Evolutionary conservation across 2,797 vertebrate genomes (phyloP).

Genomic region (Characodon lateralis): DNA sequence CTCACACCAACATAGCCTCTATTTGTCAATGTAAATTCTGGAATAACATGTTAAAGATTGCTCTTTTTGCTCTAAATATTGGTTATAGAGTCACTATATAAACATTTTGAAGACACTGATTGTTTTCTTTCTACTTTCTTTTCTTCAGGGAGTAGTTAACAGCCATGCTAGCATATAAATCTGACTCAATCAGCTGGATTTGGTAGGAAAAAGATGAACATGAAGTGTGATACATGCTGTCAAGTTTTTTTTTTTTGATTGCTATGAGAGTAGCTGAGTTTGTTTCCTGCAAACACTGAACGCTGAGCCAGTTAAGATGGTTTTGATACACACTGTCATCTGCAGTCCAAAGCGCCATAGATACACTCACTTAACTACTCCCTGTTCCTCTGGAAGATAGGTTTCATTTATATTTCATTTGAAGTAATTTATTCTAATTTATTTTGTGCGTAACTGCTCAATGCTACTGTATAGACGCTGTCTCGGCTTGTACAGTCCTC

Average conservation of each 20-base stretch:
- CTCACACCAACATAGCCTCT: constrained; percentile 51
- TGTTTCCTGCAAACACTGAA: constrained; percentile 82
- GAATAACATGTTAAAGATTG: constrained; percentile 50
- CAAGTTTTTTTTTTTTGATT: constrained; percentile 3
- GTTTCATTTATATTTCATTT: constrained; percentile 55
- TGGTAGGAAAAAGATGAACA: constrained; percentile 8
- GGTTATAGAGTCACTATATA: constrained; percentile 44
- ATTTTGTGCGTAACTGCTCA: constrained; percentile 81
- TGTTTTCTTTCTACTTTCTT: constrained; percentile 46
- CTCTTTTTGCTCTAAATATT: constrained; percentile 60
- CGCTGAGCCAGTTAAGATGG: constrained; percentile 78
- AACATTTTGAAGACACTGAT: constrained; percentile 81
- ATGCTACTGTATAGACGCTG: constrained; percentile 80
- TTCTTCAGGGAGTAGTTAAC: constrained; percentile 71
- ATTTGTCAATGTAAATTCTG: constrained; percentile 48
- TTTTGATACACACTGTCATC: constrained; percentile 46
- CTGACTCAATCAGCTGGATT: background rate
- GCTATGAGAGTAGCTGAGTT: constrained; percentile 56
- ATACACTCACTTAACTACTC: constrained; percentile 58
- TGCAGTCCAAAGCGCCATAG: constrained; percentile 28
- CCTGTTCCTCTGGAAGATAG: constrained; percentile 50
- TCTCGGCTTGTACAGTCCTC: constrained; percentile 74
- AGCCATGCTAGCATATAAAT: background rate
- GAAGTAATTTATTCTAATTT: constrained; percentile 83
- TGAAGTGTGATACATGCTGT: constrained; percentile 42